Evolutionary conservation across 1,140 invertebrate species (phyloP), one percentile per base, ranked within the genome.

Genomic region (Formica selysi): DNA sequence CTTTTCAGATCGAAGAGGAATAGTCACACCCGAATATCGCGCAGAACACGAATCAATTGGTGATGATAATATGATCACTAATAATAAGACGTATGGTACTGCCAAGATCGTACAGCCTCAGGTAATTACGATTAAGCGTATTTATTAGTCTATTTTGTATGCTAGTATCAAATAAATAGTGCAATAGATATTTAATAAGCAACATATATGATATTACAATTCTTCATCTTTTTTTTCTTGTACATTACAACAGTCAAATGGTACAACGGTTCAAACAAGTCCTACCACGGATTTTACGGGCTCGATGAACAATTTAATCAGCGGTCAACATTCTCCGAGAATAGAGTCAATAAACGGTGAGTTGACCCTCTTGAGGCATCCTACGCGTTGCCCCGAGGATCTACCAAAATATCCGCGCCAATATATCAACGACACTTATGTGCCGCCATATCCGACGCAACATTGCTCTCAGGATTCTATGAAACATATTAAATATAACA

Each of bases 21-120:
- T 97, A 51, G 96, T 97, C 57, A 97, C 97, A n/a, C 96, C 97
- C 54, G 97, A 97, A 92, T 96, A 96, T 90, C 95, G 95, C 91
- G 94, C 96, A 59, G 96, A 97, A 93, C 96, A 96, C 91, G 96
- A 93, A 80, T 93, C 94, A 92, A 87, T 93, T 76, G 88, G 92
- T 78, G 93, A 92, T 65, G 95, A 96, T 87, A 94, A 92, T 92
- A 90, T 95, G 65, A 94, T 95, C 91, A 92, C 93, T 81, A 93
- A 94, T 92, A 95, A 94, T 87, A 96, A 96, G 89, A 95, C 95
- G 76, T 96, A 96, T 91, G 96, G 96, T 79, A 95, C 95, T 84
- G 95, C 95, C 13, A 96, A 95, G 93, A 95, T 94, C 71, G 91
- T 94, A n/a, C 95, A 95, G 85, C 95, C 95, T 83, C 94, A 95